These are phyloP conservation scores for Bombus polaris DNA, from an alignment of 1,140 invertebrate species.

Conservation along the genomic window DNA sequence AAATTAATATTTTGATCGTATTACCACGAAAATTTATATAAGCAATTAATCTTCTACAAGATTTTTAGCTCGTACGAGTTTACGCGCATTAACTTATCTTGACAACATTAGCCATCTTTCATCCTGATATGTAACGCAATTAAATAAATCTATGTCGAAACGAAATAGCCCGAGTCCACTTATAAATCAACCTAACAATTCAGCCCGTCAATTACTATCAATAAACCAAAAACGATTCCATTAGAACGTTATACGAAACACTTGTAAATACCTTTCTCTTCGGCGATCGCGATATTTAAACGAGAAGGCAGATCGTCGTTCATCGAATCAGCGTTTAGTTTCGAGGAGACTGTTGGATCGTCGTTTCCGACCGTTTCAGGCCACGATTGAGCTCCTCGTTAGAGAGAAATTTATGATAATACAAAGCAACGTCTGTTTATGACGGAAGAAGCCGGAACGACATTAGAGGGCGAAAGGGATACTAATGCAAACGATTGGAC, in stretches of 20 bases:
- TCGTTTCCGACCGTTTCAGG: not conserved
- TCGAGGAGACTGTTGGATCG: constrained; percentile 1
- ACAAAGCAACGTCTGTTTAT: constrained; percentile 29
- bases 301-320: not conserved
- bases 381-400: constrained; percentile 26
- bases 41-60: too few species aligned
- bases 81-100: not conserved
- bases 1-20: not conserved
- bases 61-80: too few species aligned
- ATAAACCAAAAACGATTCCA: constrained; percentile 10
- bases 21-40: not conserved
- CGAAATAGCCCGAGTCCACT: not conserved
- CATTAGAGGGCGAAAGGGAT: not conserved
- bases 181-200: constrained; percentile 3
- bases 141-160: not conserved
- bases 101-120: not conserved
- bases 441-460: constrained; percentile 13
- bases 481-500: not conserved
- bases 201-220: constrained; percentile 2
- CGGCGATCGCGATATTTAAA: not conserved
- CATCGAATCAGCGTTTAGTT: constrained; percentile 21
- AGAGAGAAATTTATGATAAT: constrained; percentile 28
- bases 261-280: not conserved
- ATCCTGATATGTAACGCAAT: not conserved
- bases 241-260: not conserved